Evolutionary conservation across 2,888 invertebrate species (phyloP).

Genomic region (Microchrysa polita): DNA sequence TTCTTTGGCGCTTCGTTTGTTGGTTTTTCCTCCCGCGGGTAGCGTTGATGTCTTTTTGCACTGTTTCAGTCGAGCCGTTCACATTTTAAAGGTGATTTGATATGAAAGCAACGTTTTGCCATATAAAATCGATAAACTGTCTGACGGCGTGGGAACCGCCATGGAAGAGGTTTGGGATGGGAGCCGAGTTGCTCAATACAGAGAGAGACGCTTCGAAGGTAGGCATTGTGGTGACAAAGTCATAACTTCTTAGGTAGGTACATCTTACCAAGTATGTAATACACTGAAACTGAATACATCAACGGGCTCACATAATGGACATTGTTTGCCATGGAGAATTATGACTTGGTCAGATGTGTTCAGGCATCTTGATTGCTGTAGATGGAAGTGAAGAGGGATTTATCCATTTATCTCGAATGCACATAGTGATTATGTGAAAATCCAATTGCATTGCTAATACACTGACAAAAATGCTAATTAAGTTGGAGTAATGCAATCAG

Average conservation of each 20-base stretch:
- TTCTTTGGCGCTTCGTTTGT: neutral
- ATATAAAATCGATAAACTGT: constrained; percentile 33
- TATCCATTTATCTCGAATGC: too few relatives aligned
- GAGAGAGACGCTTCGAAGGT: neutral
- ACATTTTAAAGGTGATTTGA: constrained; percentile 31
- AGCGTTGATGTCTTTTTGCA: neutral
- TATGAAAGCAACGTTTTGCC: neutral
- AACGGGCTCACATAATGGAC: too few relatives aligned
- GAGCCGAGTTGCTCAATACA: neutral
- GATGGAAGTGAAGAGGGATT: too few relatives aligned
- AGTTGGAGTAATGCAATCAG: too few relatives aligned
- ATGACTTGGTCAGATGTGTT: too few relatives aligned
- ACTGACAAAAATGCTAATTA: too few relatives aligned
- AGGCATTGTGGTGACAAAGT: constrained; percentile 7
- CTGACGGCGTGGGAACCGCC: constrained; percentile 26
- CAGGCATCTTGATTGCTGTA: too few relatives aligned
- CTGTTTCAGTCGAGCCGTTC: neutral
- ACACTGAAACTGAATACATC: too few relatives aligned
- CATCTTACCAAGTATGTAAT: neutral
- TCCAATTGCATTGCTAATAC: too few relatives aligned
- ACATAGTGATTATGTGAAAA: too few relatives aligned
- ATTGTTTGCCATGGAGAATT: too few relatives aligned
- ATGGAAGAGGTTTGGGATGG: neutral
- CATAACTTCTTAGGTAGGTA: neutral
- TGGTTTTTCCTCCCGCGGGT: neutral